Evolutionary conservation across 1,140 invertebrate species (phyloP), one percentile per base, ranked within the genome.

Genomic region (Cherax destructor): DNA sequence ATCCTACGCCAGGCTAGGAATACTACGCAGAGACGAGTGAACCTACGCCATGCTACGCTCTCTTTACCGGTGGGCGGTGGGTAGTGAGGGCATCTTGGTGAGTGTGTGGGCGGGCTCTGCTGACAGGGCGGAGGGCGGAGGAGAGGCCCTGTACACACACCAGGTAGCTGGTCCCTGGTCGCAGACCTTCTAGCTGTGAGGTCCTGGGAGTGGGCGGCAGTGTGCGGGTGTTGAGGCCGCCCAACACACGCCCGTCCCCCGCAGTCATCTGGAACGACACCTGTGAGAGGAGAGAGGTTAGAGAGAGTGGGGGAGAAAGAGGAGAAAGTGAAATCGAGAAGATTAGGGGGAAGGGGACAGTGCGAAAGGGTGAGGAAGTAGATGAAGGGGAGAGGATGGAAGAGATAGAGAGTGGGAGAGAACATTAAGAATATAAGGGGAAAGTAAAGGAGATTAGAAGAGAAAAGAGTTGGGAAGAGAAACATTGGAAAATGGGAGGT

Each of bases 141-240:
- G 97, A 97, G 50, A 97, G 95, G 4, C 97, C 97, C 88, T 97
- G 95, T 41, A 98, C 97, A 94, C 98, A 98, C 93, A 98, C 96
- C 83, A 96, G 95, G 94, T 98, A 98, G 85, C 96, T 95, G 0
- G 97, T 97, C 93, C 96, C 97, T 0, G 97, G 96, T 84, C 95
- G 96, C 83, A 98, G 95, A 93, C 96, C 96, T 47, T 95, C 96
- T 76, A 98, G 95, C 94, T 96, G 96, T 59, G 97, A 96, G 2
- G 96, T 96, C 92, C 97, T 95, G 2, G 96, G 92, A 4, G 88
- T 86, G 47, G 93, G 83, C 69, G 93, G 93, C 61, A 93, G 93
- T 47, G 91, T 91, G 78, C 92, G 84, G 61, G 93, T 92, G 88
- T 91, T 86, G 21, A 91, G 83, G 21, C 77, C 52, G 4, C 89